These are phyloP conservation scores for Rhopalosiphum nymphaeae DNA, from an alignment of 2,888 invertebrate species.

Conservation along the genomic window DNA sequence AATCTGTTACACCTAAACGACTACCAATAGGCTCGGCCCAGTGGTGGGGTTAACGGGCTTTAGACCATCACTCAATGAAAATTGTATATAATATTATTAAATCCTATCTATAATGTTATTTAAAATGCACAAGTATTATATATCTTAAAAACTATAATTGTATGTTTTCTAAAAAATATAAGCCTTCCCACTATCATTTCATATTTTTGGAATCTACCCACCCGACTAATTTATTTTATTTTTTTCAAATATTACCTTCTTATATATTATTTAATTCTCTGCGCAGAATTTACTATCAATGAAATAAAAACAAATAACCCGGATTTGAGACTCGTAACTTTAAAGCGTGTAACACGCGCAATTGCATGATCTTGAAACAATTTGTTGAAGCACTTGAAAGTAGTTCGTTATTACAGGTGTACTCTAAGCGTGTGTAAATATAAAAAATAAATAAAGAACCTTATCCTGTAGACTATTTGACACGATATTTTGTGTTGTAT, in stretches of 20 bases:
- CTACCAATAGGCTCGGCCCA: neutral
- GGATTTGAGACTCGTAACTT: neutral
- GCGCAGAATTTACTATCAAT: neutral
- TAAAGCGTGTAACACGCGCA: neutral
- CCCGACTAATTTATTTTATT: neutral
- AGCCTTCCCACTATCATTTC: too few relatives aligned
- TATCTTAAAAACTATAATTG: too few relatives aligned
- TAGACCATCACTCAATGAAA: too few relatives aligned
- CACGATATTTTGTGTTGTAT: neutral
- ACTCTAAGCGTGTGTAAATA: neutral
- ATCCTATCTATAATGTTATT: too few relatives aligned
- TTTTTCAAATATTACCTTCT: neutral
- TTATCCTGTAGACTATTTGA: neutral
- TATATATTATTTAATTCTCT: neutral
- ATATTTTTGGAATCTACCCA: too few relatives aligned
- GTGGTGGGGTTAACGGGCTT: too few relatives aligned
- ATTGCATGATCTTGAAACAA: constrained; percentile 8
- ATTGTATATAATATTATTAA: too few relatives aligned
- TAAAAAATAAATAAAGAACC: neutral
- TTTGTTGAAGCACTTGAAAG: neutral
- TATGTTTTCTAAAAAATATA: too few relatives aligned
- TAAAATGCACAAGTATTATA: too few relatives aligned
- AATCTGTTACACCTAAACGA: neutral
- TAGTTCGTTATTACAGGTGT: neutral
- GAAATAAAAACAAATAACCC: neutral